Conservation (phyloP, 37 sponge, comb jelly and placozoan genomes). For the Theonella swinhoei region DNA sequence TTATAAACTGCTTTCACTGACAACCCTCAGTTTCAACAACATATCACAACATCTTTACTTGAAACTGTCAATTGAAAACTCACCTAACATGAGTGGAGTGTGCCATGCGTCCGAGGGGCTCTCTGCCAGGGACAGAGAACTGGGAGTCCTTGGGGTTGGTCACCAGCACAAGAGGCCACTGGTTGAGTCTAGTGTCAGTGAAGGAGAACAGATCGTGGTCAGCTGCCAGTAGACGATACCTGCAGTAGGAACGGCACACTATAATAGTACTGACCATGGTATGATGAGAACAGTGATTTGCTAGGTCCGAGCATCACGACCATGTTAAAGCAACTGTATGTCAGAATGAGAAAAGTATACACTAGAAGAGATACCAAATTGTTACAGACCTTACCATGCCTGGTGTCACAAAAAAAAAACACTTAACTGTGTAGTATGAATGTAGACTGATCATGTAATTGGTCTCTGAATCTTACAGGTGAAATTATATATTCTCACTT, state of each 20-base stretch:
- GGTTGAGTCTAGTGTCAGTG: constrained; percentile 42
- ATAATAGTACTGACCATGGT: neutral
- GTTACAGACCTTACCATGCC: no score
- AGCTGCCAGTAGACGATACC: constrained; percentile 84
- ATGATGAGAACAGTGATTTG: neutral
- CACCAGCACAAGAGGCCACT: constrained; percentile 85
- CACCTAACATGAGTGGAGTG: constrained; percentile 89
- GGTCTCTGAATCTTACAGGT: no score
- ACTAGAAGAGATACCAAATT: no score
- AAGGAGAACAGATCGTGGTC: constrained; percentile 94
- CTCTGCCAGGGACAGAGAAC: constrained; percentile 57
- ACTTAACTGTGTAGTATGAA: no score
- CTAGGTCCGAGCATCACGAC: neutral
- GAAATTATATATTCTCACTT: no score
- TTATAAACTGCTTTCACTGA: neutral
- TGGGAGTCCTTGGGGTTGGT: constrained; percentile 87
- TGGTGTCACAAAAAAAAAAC: no score
- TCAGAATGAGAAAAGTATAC: no score
- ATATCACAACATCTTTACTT: neutral
- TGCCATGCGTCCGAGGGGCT: constrained; percentile 69
- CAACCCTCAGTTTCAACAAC: neutral
- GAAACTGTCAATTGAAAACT: neutral
- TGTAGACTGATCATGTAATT: no score
- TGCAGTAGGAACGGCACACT: neutral
- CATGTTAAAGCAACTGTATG: no score